These are phyloP conservation scores for Pelochelys cantorii DNA, from an alignment of 2,797 vertebrate species.

Conservation along the genomic window DNA sequence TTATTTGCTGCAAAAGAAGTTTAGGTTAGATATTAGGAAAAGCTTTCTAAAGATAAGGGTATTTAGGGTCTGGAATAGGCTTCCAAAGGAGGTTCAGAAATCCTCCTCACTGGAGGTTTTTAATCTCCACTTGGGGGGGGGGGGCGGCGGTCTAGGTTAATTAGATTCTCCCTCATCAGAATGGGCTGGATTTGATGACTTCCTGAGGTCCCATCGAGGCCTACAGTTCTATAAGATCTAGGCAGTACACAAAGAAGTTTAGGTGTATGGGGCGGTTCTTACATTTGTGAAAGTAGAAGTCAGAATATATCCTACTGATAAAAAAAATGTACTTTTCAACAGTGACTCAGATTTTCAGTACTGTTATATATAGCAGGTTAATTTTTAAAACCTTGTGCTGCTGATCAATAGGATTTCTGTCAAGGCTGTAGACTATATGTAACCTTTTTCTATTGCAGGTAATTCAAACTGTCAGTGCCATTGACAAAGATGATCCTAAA, in stretches of 20 bases:
- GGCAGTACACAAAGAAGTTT: background rate
- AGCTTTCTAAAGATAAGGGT: background rate
- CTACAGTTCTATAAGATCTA: background rate
- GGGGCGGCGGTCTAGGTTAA: background rate
- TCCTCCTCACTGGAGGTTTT: background rate
- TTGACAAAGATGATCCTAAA: slow-evolving; percentile 96
- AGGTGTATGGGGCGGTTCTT: background rate
- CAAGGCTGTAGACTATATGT: slow-evolving; percentile 34
- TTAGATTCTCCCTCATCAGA: background rate
- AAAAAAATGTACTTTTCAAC: background rate
- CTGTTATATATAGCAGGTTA: slow-evolving; percentile 78
- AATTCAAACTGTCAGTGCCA: slow-evolving; percentile 95
- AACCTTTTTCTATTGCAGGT: slow-evolving; percentile 84
- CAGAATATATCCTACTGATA: background rate
- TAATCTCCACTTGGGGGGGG: background rate
- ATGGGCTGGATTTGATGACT: background rate
- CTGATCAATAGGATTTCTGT: slow-evolving; percentile 34
- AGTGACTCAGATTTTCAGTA: slow-evolving; percentile 75
- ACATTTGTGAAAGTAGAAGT: background rate
- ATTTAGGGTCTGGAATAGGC: background rate
- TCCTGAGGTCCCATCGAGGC: background rate
- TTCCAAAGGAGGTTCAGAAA: background rate
- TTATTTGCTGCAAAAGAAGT: background rate
- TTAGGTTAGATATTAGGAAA: background rate
- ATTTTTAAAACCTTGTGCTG: slow-evolving; percentile 30